These are phyloP conservation scores for Lycia hirtaria DNA, from an alignment of 2,888 invertebrate species.

Conservation along the genomic window DNA sequence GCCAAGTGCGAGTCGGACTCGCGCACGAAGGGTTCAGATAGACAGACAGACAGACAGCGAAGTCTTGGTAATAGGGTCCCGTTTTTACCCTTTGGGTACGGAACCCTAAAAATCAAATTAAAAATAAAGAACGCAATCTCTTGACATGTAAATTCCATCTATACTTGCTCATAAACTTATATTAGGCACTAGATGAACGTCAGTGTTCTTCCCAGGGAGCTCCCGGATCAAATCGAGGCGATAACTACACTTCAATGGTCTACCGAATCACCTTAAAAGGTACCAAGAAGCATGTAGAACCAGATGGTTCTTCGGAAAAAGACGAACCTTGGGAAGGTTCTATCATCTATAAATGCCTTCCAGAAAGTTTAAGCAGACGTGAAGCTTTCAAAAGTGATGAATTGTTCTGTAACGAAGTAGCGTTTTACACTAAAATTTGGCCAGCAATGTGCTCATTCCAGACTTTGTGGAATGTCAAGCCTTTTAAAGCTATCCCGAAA, in stretches of 20 bases:
- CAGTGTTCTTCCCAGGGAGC: constrained; percentile 76
- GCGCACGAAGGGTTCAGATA: too few relatives aligned
- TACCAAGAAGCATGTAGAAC: constrained; percentile 54
- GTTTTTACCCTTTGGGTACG: too few relatives aligned
- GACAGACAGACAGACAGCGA: too few relatives aligned
- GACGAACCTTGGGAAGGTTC: constrained; percentile 87
- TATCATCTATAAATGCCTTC: constrained; percentile 89
- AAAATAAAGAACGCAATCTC: too few relatives aligned
- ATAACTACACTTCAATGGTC: constrained; percentile 90
- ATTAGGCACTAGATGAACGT: too few relatives aligned
- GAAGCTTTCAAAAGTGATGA: constrained; percentile 90
- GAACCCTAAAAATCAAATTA: too few relatives aligned
- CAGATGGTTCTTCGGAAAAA: constrained; percentile 56
- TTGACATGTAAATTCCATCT: too few relatives aligned
- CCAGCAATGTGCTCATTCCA: constrained; percentile 87
- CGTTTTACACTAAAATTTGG: constrained; percentile 89
- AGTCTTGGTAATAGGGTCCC: too few relatives aligned
- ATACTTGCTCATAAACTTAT: too few relatives aligned
- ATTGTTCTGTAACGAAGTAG: constrained; percentile 89
- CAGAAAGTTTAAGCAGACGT: constrained; percentile 86
- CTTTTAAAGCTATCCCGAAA: constrained; percentile 85
- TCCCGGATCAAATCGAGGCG: constrained; percentile 89
- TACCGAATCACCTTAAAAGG: constrained; percentile 88
- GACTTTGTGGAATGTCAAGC: constrained; percentile 68
- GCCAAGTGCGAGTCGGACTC: too few relatives aligned